phyloP scores from a whole-genome alignment of 2,113 vertebrate genomes.

The Calonectris borealis region DNA sequence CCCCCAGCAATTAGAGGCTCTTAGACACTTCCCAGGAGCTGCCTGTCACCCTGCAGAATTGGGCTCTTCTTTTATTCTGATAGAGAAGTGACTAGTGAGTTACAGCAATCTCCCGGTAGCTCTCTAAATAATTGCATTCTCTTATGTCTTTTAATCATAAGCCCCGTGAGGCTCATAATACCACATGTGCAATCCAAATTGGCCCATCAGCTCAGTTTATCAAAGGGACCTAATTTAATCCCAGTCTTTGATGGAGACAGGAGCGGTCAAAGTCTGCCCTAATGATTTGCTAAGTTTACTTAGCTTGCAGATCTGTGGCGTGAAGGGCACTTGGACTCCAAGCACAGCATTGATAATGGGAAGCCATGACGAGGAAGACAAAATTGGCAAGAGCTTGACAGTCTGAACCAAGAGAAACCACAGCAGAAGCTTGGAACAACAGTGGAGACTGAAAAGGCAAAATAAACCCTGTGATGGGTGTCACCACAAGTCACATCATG shows the following conservation, averaged over 20 bases:
- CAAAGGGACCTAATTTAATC: slow-evolving; percentile 49
- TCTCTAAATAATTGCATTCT: slow-evolving; percentile 35
- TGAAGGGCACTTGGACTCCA: slow-evolving; percentile 9
- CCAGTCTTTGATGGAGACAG: slow-evolving; percentile 25
- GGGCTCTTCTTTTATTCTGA: background rate
- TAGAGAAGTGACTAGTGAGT: background rate
- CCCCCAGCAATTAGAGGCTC: background rate
- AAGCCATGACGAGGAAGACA: background rate
- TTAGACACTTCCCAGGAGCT: background rate
- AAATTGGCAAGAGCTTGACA: background rate
- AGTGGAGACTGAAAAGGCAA: background rate
- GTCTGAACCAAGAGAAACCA: background rate
- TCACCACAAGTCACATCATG: background rate
- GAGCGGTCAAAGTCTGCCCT: background rate
- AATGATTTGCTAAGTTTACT: slow-evolving; percentile 47
- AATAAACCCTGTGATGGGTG: background rate
- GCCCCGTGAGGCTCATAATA: background rate
- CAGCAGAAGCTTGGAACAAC: background rate
- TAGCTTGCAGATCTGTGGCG: slow-evolving; percentile 19
- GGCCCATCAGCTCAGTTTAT: slow-evolving; percentile 41
- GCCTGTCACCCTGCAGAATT: background rate
- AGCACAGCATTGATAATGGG: background rate
- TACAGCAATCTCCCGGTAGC: background rate
- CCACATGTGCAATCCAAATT: background rate
- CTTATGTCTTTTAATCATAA: slow-evolving; percentile 38